These are phyloP conservation scores for Diplosoma virens DNA, from an alignment of 23 tunicate species.

Conservation along the genomic window DNA sequence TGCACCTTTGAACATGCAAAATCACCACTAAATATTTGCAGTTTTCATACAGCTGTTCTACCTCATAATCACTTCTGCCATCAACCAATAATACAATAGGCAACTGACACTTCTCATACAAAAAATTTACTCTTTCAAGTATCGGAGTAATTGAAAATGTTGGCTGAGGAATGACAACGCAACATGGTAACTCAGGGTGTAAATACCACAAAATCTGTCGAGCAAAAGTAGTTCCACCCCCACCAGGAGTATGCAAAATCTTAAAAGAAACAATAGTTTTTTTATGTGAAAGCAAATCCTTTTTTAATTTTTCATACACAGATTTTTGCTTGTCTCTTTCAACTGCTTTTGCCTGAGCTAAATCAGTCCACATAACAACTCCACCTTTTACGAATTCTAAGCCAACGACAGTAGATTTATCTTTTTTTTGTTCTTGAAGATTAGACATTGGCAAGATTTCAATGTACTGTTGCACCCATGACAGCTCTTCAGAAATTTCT, in stretches of 20 bases:
- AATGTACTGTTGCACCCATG: constrained; percentile 23
- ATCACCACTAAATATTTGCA: neutral
- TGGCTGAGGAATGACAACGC: constrained; percentile 1
- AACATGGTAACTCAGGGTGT: constrained; percentile 32
- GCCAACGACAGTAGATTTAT: neutral
- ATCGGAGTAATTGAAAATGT: neutral
- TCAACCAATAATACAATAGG: constrained; percentile 39
- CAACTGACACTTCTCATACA: constrained; percentile 11
- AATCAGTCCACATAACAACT: constrained; percentile 33
- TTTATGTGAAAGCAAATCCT: neutral
- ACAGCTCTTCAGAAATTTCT: neutral
- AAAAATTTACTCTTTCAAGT: constrained; percentile 15
- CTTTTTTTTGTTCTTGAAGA: neutral
- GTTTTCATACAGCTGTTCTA: constrained; percentile 1
- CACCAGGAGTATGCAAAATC: constrained; percentile 44
- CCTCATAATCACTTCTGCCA: constrained; percentile 30
- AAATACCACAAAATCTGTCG: constrained; percentile 44
- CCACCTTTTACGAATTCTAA: constrained; percentile 43
- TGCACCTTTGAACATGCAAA: constrained; percentile 20
- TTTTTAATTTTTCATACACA: neutral
- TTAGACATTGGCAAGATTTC: constrained; percentile 1
- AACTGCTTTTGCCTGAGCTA: constrained; percentile 30
- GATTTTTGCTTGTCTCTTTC: constrained; percentile 3
- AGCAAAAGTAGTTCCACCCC: constrained; percentile 60
- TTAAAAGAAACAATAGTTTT: constrained; percentile 13